Base-by-base conservation (phyloP, 2,888 invertebrate species). In the Campoplex nolae region DNA sequence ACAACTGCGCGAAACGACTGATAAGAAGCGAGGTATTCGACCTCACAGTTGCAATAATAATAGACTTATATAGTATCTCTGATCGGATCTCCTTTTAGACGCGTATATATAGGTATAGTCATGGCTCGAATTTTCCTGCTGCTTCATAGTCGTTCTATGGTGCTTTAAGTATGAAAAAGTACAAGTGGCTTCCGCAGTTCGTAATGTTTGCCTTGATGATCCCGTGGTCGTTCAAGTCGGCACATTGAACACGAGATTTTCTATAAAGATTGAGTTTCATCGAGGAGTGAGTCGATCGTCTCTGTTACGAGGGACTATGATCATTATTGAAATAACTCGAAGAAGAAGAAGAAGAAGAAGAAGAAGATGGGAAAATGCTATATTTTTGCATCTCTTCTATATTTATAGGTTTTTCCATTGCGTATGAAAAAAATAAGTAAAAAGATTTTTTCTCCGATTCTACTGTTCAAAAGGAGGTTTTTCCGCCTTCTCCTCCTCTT, bases 321-420 rank as follows among this genome's bases (percentile, higher is more conserved):
- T 83, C 83, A 70, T 86, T 86, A 86, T 86, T 77, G 83, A 56
- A 35, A 74, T 51, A 38, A 28, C 51, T 65, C 67, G 58, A 76
- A 45, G 11, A 13, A 45, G 45, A 13, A 45, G 45, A 45, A 11
- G 58, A 76, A 45, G 11, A 45, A 45, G 45, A 45, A 45, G 11
- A 45, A 45, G 45, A 45, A 45, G 45, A 45, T 1, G 45, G 45
- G 45, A 45, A 73, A 80, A 56, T 45, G 23, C 35, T 77, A 51
- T 71, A 56, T 56, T 70, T 71, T 32, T 42, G 58, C 70, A 35
- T 51, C 67, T 51, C 16, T 4, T 32, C n/a, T 16, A 32, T 48
- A 28, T 51, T 51, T 45, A 67, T 35, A 23, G 67, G 38, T 38
- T 51, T 48, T 65, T 28, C 8, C 54, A 18, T 3, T 45, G 4